These are phyloP conservation scores for Zosterops hypoxanthus DNA, from an alignment of 2,113 vertebrate genomes.

Conservation along the genomic window DNA sequence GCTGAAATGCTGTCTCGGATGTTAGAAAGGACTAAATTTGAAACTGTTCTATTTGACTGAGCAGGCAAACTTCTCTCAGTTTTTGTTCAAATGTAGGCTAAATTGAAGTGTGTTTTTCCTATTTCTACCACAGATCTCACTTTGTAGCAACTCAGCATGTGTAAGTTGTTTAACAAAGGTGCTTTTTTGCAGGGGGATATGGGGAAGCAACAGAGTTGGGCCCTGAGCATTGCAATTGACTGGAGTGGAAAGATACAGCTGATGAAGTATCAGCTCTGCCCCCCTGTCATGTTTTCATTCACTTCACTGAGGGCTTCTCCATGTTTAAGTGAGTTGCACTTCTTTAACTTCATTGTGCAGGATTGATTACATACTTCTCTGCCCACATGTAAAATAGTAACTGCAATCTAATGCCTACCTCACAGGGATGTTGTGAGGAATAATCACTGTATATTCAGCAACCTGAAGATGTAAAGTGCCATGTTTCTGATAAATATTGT, in stretches of 20 bases:
- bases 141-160: background rate
- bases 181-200: background rate
- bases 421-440: constrained; percentile 48
- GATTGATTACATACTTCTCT: background rate
- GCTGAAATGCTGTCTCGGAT: background rate
- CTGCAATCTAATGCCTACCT: background rate
- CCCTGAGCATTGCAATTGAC: background rate
- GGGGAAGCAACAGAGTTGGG: background rate
- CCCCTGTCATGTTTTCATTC: background rate
- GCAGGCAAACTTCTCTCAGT: background rate
- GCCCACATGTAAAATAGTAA: background rate
- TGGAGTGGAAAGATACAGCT: background rate
- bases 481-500: constrained; percentile 23
- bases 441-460: constrained; percentile 15
- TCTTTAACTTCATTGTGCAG: background rate
- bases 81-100: background rate
- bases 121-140: background rate
- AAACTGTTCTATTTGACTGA: background rate
- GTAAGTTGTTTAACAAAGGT: background rate
- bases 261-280: background rate
- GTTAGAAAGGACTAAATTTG: background rate
- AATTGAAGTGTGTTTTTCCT: background rate
- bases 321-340: background rate
- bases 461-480: constrained; percentile 40
- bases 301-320: background rate